These are phyloP conservation scores for Cyprinodon variegatus DNA, from an alignment of 2,113 vertebrate species.

Conservation along the genomic window DNA sequence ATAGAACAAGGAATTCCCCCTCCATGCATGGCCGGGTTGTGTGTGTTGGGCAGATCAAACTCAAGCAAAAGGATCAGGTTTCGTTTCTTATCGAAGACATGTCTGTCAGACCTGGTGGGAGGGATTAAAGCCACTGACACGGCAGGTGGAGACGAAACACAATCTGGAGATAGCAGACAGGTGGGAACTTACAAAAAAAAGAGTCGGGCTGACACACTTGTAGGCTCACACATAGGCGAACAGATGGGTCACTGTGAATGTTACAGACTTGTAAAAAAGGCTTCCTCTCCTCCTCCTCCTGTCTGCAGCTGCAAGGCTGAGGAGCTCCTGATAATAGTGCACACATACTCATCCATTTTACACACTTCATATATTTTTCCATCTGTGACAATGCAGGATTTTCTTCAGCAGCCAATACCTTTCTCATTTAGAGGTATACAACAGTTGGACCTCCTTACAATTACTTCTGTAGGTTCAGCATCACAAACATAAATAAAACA, in stretches of 20 bases:
- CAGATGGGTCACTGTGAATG: slow-evolving; percentile 55
- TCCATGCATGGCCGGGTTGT: background rate
- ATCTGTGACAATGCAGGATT: slow-evolving; percentile 51
- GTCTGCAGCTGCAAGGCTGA: slow-evolving; percentile 59
- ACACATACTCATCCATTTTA: background rate
- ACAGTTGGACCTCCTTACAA: background rate
- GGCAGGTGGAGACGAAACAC: slow-evolving; percentile 62
- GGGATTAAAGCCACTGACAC: slow-evolving; percentile 68
- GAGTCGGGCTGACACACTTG: background rate
- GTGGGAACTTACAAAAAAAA: slow-evolving; percentile 39
- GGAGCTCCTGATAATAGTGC: slow-evolving; percentile 32
- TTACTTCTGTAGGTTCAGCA: background rate
- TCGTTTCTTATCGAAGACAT: slow-evolving; percentile 71
- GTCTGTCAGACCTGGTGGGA: slow-evolving; percentile 73
- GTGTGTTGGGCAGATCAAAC: slow-evolving; percentile 62
- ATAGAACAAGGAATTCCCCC: background rate
- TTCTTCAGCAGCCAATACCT: slow-evolving; percentile 27
- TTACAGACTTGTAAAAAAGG: slow-evolving; percentile 32
- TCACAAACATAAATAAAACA: too few relatives aligned
- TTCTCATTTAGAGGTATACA: slow-evolving; percentile 27
- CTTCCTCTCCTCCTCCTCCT: slow-evolving; percentile 28
- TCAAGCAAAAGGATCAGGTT: slow-evolving; percentile 62
- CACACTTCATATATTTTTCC: slow-evolving; percentile 49
- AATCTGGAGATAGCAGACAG: slow-evolving; percentile 39
- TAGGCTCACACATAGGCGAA: slow-evolving; percentile 6